Evolutionary conservation across 2,888 invertebrate genomes (phyloP).

Genomic region (Meteorus cinctellus): DNA sequence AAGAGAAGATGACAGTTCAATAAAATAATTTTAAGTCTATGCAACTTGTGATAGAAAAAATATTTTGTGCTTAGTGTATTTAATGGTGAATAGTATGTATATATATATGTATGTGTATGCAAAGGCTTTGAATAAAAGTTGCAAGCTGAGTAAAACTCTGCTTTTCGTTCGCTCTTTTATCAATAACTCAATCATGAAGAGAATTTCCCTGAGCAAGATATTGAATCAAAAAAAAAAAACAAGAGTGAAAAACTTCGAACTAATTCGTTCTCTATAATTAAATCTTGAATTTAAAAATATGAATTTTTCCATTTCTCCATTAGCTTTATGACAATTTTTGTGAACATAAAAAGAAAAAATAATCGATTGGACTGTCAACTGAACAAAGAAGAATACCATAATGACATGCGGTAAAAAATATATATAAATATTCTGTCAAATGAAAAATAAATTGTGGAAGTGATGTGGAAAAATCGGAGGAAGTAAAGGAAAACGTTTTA

Average conservation of each 20-base stretch:
- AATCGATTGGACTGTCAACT: no score
- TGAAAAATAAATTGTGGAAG: neutral
- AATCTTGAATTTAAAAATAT: neutral
- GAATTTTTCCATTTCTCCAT: neutral
- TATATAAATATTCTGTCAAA: neutral
- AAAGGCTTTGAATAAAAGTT: neutral
- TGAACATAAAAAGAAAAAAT: no score
- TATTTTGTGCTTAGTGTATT: no score
- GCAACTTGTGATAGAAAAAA: no score
- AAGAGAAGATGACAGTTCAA: no score
- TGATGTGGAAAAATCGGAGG: neutral
- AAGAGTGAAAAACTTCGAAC: neutral
- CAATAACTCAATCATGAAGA: conserved; percentile 40
- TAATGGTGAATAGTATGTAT: neutral
- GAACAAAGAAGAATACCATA: no score
- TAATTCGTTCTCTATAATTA: neutral
- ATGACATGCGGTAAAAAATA: no score
- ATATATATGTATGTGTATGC: neutral
- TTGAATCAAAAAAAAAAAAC: neutral
- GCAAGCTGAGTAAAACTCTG: conserved; percentile 7
- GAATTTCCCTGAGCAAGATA: neutral
- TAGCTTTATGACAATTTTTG: no score
- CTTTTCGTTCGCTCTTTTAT: conserved; percentile 16
- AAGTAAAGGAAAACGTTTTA: neutral
- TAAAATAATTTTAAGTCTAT: no score